Evolutionary conservation across 2,888 invertebrate genomes (phyloP), one percentile per base, ranked within the genome.

Genomic region (Mactromeris polynyma): DNA sequence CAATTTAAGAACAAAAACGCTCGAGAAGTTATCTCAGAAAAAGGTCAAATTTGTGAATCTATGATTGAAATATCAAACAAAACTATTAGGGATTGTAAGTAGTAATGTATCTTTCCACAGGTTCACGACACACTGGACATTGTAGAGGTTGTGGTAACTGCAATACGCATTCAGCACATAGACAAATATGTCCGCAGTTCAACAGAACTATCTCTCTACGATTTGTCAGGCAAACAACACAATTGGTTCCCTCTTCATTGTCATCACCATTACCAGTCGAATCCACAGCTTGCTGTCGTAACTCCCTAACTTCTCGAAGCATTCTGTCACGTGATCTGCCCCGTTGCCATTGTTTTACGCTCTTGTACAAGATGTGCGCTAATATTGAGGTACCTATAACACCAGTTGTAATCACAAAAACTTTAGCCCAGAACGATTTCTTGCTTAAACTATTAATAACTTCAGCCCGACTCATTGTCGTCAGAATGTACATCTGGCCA

Each of bases 121-220:
- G 95, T 93, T 97, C 97, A 93, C 98, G 97, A 96, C 99, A 99
- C 46, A 99, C 97, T 0, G 99, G 99, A 95, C 99, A 99, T 83
- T 97, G 97, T 89, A 97, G 97, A 0, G 96, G 96, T 6, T 85
- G 19, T 26, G 97, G 97, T 88, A 99, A 98, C 95, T 98, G 97
- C 91, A 98, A 97, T 0, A 98, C 97, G 96, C 99, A 99, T 96
- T 98, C 98, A 96, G 98, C 98, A 96, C 99, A 99, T 42, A 99
- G 97, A 95, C 98, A 98, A 9, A 99, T 98, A 96, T 99, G 99
- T 0, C 99, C 99, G 96, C 99, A 99, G 0, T 98, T 98, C 90
- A 99, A 97, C 85, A 99, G 97, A 94, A 99, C 98, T 69, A 98
- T 98, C 98, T 99, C 98, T 94, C 98, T 98, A 0, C 98, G 98